These are phyloP conservation scores for Alcis repandata DNA, from an alignment of 2,888 invertebrate genomes.

Conservation along the genomic window DNA sequence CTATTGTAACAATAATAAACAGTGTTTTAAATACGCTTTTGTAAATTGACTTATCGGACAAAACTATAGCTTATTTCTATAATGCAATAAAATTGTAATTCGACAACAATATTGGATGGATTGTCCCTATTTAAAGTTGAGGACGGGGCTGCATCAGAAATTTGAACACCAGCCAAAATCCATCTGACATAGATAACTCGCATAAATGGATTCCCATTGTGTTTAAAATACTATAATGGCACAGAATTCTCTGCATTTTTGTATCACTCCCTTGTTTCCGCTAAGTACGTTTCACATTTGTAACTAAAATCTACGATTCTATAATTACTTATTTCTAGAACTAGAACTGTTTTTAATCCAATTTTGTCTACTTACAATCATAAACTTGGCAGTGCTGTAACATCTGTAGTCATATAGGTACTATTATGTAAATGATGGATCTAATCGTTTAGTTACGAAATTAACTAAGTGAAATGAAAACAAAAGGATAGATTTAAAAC, in stretches of 20 bases:
- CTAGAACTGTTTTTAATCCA: slow-evolving; percentile 57
- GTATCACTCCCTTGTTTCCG: not conserved
- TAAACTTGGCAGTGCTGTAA: slow-evolving; percentile 81
- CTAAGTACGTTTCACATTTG: slow-evolving; percentile 30
- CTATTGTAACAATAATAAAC: not conserved
- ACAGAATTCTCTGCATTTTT: slow-evolving; percentile 18
- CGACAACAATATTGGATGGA: slow-evolving; percentile 28
- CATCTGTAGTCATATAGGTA: slow-evolving; percentile 61
- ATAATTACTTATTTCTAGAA: slow-evolving; percentile 47
- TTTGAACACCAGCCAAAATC: slow-evolving; percentile 66
- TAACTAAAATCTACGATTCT: slow-evolving; percentile 48
- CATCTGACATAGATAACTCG: slow-evolving; percentile 49
- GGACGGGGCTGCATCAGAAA: slow-evolving; percentile 34
- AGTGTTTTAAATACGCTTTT: not conserved
- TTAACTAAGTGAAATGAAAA: not conserved
- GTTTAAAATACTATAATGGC: slow-evolving; percentile 41
- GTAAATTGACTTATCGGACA: slow-evolving; percentile 3
- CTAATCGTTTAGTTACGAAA: not conserved
- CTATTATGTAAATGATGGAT: slow-evolving; percentile 54
- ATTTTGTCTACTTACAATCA: slow-evolving; percentile 60
- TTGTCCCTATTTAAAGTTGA: slow-evolving; percentile 29
- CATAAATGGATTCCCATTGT: slow-evolving; percentile 47
- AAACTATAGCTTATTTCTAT: not conserved
- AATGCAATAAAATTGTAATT: slow-evolving; percentile 13
- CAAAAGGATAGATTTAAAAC: slow-evolving; percentile 16